phyloP scores from a whole-genome alignment of 2,113 vertebrate genomes.

The Lepidothrix coronata region DNA sequence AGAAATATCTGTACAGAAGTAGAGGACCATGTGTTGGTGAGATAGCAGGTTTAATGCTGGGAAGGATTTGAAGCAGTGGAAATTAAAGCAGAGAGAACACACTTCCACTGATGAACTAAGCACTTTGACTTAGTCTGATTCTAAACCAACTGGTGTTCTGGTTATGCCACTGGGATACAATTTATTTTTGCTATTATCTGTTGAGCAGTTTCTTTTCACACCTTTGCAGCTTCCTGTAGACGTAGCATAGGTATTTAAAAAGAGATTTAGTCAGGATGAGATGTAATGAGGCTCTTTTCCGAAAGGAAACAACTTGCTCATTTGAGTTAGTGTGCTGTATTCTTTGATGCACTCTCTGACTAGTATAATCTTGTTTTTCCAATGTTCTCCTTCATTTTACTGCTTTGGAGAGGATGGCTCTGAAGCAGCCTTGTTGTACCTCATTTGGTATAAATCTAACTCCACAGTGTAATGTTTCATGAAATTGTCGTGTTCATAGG shows the following conservation, averaged over 20 bases:
- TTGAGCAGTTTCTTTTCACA: not conserved
- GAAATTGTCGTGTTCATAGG: slow-evolving; percentile 8
- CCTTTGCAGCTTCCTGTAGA: not conserved
- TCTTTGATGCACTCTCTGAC: not conserved
- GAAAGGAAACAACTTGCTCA: not conserved
- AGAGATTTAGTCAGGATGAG: not conserved
- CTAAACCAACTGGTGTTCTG: not conserved
- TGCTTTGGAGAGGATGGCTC: not conserved
- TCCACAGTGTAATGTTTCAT: slow-evolving; percentile 6
- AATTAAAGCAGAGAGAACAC: not conserved
- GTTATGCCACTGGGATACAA: not conserved
- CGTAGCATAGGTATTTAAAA: not conserved
- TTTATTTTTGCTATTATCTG: not conserved
- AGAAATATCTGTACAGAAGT: not conserved
- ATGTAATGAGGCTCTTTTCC: not conserved
- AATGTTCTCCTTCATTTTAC: not conserved
- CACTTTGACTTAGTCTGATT: not conserved
- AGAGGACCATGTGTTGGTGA: not conserved
- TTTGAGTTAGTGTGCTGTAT: not conserved
- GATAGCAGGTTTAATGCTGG: not conserved
- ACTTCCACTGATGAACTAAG: not conserved
- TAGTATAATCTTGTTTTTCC: not conserved
- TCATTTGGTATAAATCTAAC: slow-evolving; percentile 17
- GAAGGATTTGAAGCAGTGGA: not conserved
- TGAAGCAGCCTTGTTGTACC: not conserved